Evolutionary conservation across 2,797 vertebrate species (phyloP).

Genomic region (Odontamblyopus lacepedii): DNA sequence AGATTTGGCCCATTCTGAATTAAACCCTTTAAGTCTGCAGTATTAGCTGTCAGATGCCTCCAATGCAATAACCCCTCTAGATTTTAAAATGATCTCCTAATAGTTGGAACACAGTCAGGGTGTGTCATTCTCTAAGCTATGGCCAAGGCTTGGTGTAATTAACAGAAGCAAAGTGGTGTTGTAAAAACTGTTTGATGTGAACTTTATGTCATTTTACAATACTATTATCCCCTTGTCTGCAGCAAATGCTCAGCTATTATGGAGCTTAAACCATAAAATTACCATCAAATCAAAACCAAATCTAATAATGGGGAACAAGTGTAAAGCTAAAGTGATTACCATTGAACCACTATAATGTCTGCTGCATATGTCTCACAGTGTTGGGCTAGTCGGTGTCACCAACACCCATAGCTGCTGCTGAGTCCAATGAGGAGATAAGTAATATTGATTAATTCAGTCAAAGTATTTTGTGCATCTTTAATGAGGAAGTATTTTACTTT

Average conservation of each 20-base stretch:
- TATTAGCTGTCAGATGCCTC: constrained; percentile 28
- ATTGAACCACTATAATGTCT: neutral
- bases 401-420: too few relatives aligned
- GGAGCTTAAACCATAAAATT: neutral
- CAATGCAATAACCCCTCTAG: constrained; percentile 14
- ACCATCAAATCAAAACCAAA: neutral
- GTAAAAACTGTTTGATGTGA: constrained; percentile 1
- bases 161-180: constrained; percentile 7
- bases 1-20: constrained; percentile 7
- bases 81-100: constrained; percentile 13
- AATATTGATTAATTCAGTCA: too few relatives aligned
- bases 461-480: too few relatives aligned
- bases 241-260: constrained; percentile 1
- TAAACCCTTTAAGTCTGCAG: constrained; percentile 22
- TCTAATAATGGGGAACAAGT: neutral
- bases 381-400: too few relatives aligned
- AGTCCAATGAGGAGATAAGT: too few relatives aligned
- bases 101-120: neutral
- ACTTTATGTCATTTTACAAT: constrained; percentile 1
- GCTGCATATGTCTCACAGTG: neutral
- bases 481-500: too few relatives aligned
- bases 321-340: neutral
- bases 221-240: constrained; percentile 1
- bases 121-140: neutral
- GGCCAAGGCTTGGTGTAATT: neutral